Percentiles rank a stretch among this genome's conserved stretches.
Conservation (phyloP, 2,797 vertebrate species). For the Muraenolepis orangiensis region DNA sequence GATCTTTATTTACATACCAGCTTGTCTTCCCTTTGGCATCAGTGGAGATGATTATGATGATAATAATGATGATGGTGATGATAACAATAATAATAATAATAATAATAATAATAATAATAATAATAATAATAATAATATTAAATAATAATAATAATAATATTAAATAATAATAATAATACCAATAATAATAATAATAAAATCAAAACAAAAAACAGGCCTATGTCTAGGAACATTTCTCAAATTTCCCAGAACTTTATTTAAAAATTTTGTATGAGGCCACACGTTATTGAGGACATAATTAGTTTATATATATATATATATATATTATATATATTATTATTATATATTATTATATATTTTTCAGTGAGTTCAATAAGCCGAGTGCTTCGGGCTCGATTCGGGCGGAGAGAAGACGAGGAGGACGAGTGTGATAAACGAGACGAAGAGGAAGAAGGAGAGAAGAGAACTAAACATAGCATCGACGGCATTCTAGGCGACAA, state of each 20-base stretch:
- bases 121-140: neutral
- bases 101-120: too few species aligned
- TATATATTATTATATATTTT: neutral
- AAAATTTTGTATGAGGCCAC: neutral
- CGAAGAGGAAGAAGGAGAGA: conserved; percentile 91
- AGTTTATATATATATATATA: too few species aligned
- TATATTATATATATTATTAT: too few species aligned
- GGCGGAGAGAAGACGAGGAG: conserved; percentile 91
- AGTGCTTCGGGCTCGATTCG: conserved; percentile 92
- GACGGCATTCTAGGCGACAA: conserved; percentile 95
- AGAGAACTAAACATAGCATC: conserved; percentile 95
- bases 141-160: neutral
- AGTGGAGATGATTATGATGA: neutral
- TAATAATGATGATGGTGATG: neutral
- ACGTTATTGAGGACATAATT: neutral
- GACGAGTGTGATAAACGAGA: conserved; percentile 87
- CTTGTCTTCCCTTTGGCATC: neutral
- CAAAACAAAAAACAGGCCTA: neutral
- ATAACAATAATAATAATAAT: conserved; percentile 1
- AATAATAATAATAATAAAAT: too few species aligned
- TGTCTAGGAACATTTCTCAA: neutral
- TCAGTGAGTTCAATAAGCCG: conserved; percentile 98
- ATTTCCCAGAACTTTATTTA: neutral
- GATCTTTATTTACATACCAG: conserved; percentile 20
- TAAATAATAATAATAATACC: too few species aligned